Conservation (phyloP, 2,888 invertebrate genomes). For the Rhabditoides inermis region DNA sequence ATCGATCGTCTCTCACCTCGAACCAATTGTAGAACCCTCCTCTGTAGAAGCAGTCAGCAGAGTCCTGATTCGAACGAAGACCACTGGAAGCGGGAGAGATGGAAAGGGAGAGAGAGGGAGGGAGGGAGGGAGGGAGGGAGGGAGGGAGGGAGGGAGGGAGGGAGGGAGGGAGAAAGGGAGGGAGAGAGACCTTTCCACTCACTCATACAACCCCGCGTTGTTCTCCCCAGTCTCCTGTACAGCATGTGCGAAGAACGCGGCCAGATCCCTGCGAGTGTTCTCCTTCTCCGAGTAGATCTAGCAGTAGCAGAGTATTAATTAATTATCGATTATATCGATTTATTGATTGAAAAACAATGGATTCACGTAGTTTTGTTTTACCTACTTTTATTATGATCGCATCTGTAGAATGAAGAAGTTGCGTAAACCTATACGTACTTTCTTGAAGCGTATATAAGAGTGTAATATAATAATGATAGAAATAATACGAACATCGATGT, state of each 20-base stretch:
- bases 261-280: slow-evolving; percentile 35
- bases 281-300: slow-evolving; percentile 29
- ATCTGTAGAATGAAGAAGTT: too few relatives aligned
- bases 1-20: too few relatives aligned
- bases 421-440: too few relatives aligned
- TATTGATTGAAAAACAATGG: too few relatives aligned
- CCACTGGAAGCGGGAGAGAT: not conserved
- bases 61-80: slow-evolving; percentile 14
- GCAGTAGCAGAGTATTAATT: not conserved
- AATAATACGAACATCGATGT: too few relatives aligned
- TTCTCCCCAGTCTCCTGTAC: slow-evolving; percentile 48
- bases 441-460: too few relatives aligned
- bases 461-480: too few relatives aligned
- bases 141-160: not conserved
- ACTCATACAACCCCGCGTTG: slow-evolving; percentile 37
- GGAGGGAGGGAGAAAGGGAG: not conserved
- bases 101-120: not conserved
- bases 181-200: not conserved
- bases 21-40: slow-evolving; percentile 50
- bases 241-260: slow-evolving; percentile 45
- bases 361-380: too few relatives aligned
- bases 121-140: not conserved
- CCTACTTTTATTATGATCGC: too few relatives aligned
- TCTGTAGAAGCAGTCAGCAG: slow-evolving; percentile 42
- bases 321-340: too few relatives aligned